Percentiles rank a stretch among this genome's conserved stretches.
Evolutionary conservation across 2,797 vertebrate genomes (phyloP).

Genomic region (Chelonia mydas): DNA sequence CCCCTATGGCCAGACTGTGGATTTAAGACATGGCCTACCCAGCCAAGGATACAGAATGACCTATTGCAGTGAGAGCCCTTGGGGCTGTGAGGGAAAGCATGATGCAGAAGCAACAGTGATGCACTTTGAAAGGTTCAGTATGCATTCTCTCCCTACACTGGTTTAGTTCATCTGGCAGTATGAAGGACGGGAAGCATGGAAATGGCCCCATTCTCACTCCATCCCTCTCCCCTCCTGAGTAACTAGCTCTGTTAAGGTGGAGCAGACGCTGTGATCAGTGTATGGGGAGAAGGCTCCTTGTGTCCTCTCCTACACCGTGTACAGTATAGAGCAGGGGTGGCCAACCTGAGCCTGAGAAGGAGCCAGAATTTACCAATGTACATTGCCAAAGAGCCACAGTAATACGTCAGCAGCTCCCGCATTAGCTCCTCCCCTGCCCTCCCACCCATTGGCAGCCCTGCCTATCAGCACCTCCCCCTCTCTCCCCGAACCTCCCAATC

Average conservation of each 20-base stretch:
- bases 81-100: not conserved
- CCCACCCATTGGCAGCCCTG: too few relatives aligned
- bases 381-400: too few relatives aligned
- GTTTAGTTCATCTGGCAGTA: not conserved
- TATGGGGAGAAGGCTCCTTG: not conserved
- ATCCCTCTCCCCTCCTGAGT: not conserved
- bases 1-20: not conserved
- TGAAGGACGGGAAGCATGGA: not conserved
- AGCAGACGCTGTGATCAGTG: not conserved
- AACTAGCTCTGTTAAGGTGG: not conserved
- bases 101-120: not conserved
- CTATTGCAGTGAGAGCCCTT: not conserved
- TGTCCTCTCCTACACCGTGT: not conserved
- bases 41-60: not conserved
- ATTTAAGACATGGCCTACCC: fast-evolving
- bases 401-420: too few relatives aligned
- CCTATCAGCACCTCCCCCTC: too few relatives aligned
- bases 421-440: too few relatives aligned
- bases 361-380: too few relatives aligned
- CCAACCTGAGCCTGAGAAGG: too few relatives aligned
- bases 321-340: too few relatives aligned
- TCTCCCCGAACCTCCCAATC: too few relatives aligned
- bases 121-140: not conserved
- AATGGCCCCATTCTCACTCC: not conserved
- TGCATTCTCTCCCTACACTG: fast-evolving